These are phyloP conservation scores for Heteromormyrus szaboi DNA, from an alignment of 2,797 vertebrate species.

Conservation along the genomic window DNA sequence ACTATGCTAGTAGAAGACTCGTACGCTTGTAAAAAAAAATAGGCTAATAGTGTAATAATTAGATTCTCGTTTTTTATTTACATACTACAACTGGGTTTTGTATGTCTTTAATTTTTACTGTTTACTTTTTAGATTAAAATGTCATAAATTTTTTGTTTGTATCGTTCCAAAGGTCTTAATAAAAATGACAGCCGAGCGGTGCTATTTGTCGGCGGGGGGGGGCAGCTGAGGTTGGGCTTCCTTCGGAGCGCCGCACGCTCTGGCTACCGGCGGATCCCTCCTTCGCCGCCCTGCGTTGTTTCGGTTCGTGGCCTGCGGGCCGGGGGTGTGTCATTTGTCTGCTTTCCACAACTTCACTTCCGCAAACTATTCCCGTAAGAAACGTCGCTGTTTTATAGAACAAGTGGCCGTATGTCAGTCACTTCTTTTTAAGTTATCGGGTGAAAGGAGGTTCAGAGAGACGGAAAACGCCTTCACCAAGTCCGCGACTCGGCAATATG, in stretches of 20 bases:
- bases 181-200: background rate
- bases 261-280: background rate
- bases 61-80: background rate
- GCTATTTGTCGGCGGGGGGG: background rate
- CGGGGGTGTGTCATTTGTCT: background rate
- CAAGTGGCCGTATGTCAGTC: background rate
- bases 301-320: background rate
- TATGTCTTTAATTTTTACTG: background rate
- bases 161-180: background rate
- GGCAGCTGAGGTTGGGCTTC: background rate
- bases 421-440: background rate
- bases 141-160: background rate
- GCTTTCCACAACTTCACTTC: background rate
- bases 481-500: constrained; percentile 30
- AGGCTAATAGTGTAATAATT: background rate
- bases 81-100: background rate
- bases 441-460: background rate
- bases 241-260: background rate
- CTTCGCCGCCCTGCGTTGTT: background rate
- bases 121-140: background rate
- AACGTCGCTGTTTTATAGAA: background rate
- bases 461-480: background rate
- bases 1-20: background rate
- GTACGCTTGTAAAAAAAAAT: background rate
- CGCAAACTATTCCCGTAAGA: background rate